Conservation (phyloP, 2,797 vertebrate species). For the Lateolabrax maculatus region DNA sequence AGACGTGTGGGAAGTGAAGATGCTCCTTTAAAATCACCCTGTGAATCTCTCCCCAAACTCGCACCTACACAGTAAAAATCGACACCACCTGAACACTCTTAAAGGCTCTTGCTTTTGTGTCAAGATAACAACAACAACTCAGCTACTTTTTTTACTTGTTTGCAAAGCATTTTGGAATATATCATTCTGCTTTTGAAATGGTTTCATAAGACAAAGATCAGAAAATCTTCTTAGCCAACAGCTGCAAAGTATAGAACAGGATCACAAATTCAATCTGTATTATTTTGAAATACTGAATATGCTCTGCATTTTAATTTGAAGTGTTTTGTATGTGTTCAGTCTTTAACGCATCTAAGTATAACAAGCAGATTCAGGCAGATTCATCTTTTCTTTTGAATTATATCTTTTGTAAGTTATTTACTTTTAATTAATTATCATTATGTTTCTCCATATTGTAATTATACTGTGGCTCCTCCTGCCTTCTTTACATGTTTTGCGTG, state of each 20-base stretch:
- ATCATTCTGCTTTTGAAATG: not conserved
- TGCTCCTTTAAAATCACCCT: conserved; percentile 3
- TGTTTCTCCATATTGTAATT: not conserved
- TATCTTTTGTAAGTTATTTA: no score
- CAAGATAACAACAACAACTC: not conserved
- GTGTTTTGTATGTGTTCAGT: not conserved
- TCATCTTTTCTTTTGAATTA: no score
- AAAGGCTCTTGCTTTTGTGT: no score
- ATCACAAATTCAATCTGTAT: not conserved
- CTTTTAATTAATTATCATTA: no score
- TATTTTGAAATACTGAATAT: not conserved
- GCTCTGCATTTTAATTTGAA: not conserved
- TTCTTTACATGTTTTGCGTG: not conserved
- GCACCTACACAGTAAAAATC: not conserved
- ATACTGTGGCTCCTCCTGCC: no score
- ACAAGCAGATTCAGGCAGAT: no score
- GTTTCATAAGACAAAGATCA: not conserved
- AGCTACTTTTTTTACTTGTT: not conserved
- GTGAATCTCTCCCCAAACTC: not conserved
- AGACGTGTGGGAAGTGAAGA: conserved; percentile 9
- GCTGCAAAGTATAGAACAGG: not conserved
- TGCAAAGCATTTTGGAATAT: not conserved
- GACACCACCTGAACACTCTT: not conserved
- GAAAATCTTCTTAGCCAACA: not conserved
- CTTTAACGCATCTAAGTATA: no score